These are phyloP conservation scores for Zoanthus gigantus DNA, from an alignment of 92 coral and sea anemone genomes.

Conservation along the genomic window DNA sequence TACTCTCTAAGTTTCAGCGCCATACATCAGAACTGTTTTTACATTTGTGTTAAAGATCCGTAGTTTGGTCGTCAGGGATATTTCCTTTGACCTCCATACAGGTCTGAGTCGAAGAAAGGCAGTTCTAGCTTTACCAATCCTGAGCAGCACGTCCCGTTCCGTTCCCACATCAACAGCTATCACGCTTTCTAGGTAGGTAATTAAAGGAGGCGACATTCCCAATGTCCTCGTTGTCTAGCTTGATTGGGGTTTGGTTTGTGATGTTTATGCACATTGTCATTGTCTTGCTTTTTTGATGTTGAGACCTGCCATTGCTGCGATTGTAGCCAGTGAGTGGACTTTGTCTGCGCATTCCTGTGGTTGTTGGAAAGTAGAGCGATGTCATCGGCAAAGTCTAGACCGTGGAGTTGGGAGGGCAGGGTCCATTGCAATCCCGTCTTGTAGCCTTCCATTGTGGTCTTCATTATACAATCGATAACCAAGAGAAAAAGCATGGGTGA, in stretches of 20 bases:
- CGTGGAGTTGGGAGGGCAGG: not conserved
- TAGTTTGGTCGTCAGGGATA: conserved; percentile 12
- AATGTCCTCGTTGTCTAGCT: not conserved
- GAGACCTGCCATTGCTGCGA: conserved; percentile 28
- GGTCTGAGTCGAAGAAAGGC: conserved; percentile 34
- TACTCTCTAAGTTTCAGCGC: conserved; percentile 42
- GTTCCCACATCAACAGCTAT: conserved; percentile 36
- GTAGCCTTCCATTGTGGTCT: too few relatives aligned
- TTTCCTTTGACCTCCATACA: conserved; percentile 45
- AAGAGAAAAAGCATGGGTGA: too few relatives aligned
- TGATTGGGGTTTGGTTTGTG: not conserved
- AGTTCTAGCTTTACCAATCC: conserved; percentile 50
- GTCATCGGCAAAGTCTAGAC: too few relatives aligned
- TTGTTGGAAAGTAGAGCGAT: conserved; percentile 36
- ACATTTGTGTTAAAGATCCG: conserved; percentile 18
- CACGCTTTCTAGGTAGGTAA: conserved; percentile 37
- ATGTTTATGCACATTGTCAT: too few relatives aligned
- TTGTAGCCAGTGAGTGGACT: conserved; percentile 32
- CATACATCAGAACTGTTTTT: conserved; percentile 47
- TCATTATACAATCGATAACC: too few relatives aligned
- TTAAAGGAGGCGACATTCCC: not conserved
- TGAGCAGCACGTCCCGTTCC: conserved; percentile 31
- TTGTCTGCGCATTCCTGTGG: conserved; percentile 37
- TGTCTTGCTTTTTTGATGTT: conserved; percentile 25
- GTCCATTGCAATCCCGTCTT: too few relatives aligned